phyloP scores from a whole-genome alignment of 2,113 vertebrate genomes.

The Crotalus helleri region DNA sequence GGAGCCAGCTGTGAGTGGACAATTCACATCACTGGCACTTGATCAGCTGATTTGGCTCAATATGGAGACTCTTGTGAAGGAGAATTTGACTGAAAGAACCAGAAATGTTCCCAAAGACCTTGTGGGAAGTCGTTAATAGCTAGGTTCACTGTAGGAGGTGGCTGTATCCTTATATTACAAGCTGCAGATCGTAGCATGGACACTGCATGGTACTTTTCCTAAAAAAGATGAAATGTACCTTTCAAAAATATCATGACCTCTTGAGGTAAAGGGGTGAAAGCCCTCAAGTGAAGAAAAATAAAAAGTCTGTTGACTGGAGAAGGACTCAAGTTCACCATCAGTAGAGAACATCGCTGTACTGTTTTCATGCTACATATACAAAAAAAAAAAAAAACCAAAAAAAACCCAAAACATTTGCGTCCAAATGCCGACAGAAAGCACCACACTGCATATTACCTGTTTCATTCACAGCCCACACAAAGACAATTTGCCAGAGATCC shows the following conservation, averaged over 20 bases:
- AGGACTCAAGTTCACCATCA: neutral
- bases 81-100: too few species aligned
- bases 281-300: neutral
- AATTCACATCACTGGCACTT: neutral
- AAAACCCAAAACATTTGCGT: neutral
- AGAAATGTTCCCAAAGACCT: neutral
- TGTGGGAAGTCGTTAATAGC: neutral
- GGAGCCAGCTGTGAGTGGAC: neutral
- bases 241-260: neutral
- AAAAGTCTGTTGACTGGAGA: neutral
- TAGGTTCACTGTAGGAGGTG: neutral
- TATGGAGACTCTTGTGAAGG: neutral
- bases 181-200: neutral
- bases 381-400: too few species aligned
- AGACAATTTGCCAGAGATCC: accelerated
- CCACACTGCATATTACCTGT: neutral
- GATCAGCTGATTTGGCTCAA: neutral
- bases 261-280: neutral
- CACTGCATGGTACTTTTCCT: neutral
- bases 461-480: neutral
- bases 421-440: neutral
- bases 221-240: neutral
- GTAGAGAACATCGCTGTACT: neutral
- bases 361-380: neutral
- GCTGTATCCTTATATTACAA: neutral